Evolutionary conservation across 2,888 invertebrate species (phyloP).

Genomic region (Hypolimnas misippus): DNA sequence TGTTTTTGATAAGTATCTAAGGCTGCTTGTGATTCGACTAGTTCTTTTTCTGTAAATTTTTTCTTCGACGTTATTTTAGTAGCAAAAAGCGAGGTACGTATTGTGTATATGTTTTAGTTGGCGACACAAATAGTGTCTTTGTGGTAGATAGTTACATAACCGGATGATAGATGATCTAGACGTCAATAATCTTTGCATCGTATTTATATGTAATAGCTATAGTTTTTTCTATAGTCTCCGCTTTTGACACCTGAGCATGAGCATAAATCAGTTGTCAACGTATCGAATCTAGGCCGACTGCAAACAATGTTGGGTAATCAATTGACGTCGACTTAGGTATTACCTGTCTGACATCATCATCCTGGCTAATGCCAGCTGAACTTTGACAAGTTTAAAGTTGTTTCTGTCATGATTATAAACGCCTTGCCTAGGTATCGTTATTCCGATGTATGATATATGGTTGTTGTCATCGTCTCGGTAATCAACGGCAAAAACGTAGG

Average conservation of each 20-base stretch:
- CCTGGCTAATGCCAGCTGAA: slow-evolving; percentile 55
- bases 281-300: slow-evolving; percentile 65
- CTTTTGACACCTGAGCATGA: slow-evolving; percentile 73
- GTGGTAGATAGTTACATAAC: slow-evolving; percentile 60
- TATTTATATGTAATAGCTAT: slow-evolving; percentile 67
- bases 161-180: slow-evolving; percentile 68
- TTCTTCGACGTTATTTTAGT: slow-evolving; percentile 16
- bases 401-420: slow-evolving; percentile 53
- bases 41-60: slow-evolving; percentile 16
- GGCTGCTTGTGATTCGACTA: slow-evolving; percentile 27
- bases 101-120: slow-evolving; percentile 45
- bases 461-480: slow-evolving; percentile 20
- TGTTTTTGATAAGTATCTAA: slow-evolving; percentile 32
- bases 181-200: slow-evolving; percentile 65
- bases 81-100: slow-evolving; percentile 26
- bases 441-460: slow-evolving; percentile 16
- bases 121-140: slow-evolving; percentile 60
- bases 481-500: slow-evolving; percentile 61
- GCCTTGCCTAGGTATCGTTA: slow-evolving; percentile 17
- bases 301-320: slow-evolving; percentile 67
- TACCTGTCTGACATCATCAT: slow-evolving; percentile 66
- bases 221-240: slow-evolving; percentile 63
- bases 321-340: slow-evolving; percentile 63
- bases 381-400: slow-evolving; percentile 58
- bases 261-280: slow-evolving; percentile 80